Evolutionary conservation across 1,140 invertebrate species (phyloP).

Genomic region (Harpegnathos saltator): DNA sequence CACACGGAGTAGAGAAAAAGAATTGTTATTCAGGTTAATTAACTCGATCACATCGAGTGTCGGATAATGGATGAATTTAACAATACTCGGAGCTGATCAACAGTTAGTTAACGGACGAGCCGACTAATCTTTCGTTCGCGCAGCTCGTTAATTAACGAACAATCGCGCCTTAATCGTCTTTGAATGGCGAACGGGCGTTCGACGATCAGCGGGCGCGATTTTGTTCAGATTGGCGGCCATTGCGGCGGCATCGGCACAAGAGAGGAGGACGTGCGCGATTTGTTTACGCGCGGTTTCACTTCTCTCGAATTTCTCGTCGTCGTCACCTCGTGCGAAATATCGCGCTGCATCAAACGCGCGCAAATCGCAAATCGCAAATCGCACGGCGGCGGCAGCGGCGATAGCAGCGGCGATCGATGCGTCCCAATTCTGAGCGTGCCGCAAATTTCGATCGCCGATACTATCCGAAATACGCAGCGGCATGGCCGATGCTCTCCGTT

Average conservation of each 20-base stretch:
- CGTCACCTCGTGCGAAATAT: neutral
- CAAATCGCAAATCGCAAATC: slow-evolving; percentile 30
- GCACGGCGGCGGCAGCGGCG: neutral
- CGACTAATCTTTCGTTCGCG: no score
- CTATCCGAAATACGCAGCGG: slow-evolving; percentile 31
- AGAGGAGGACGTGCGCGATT: neutral
- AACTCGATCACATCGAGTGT: no score
- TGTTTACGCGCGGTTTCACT: slow-evolving; percentile 25
- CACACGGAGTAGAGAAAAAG: no score
- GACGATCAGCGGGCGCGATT: neutral
- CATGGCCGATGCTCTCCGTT: slow-evolving; percentile 22
- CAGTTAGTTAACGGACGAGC: no score
- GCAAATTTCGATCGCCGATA: slow-evolving; percentile 50
- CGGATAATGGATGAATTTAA: no score
- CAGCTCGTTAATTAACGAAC: no score
- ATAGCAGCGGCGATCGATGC: slow-evolving; percentile 33
- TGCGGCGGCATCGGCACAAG: neutral
- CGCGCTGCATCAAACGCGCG: neutral
- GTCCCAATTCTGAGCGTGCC: slow-evolving; percentile 53
- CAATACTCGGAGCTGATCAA: no score
- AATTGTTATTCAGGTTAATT: no score
- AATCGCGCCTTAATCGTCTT: no score
- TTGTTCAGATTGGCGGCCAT: neutral
- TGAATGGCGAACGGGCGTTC: neutral
- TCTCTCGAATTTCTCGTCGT: neutral